phyloP scores from a whole-genome alignment of 2,888 invertebrate species.

The Stenotaenia linearis region DNA sequence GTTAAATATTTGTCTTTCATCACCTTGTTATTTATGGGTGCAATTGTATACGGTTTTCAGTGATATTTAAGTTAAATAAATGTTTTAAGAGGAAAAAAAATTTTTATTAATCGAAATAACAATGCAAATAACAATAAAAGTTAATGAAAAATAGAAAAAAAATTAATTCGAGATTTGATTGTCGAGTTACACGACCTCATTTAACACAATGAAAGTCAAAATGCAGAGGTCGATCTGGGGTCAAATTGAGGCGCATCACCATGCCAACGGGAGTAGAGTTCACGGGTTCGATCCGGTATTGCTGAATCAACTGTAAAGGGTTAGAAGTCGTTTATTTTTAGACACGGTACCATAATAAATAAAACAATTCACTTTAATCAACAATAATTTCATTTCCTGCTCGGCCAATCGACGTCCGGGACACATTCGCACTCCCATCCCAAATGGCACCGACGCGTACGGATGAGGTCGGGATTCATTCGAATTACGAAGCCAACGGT shows the following conservation, averaged over 20 bases:
- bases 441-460: slow-evolving; percentile 52
- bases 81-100: neutral
- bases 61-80: neutral
- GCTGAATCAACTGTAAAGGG: neutral
- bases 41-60: neutral
- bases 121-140: neutral
- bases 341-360: no score
- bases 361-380: slow-evolving; percentile 42
- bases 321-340: neutral
- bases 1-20: neutral
- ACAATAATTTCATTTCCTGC: slow-evolving; percentile 61
- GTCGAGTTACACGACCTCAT: neutral
- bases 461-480: slow-evolving; percentile 44
- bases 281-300: neutral
- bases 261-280: slow-evolving; percentile 43
- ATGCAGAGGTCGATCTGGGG: slow-evolving; percentile 46
- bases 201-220: neutral
- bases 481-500: slow-evolving; percentile 50
- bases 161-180: slow-evolving; percentile 3
- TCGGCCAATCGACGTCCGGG: slow-evolving; percentile 49
- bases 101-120: neutral
- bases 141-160: no score
- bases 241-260: slow-evolving; percentile 49
- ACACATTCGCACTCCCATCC: slow-evolving; percentile 54
- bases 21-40: neutral